Evolutionary conservation across 1,140 invertebrate genomes (phyloP).

Genomic region (Diabrotica virgifera): DNA sequence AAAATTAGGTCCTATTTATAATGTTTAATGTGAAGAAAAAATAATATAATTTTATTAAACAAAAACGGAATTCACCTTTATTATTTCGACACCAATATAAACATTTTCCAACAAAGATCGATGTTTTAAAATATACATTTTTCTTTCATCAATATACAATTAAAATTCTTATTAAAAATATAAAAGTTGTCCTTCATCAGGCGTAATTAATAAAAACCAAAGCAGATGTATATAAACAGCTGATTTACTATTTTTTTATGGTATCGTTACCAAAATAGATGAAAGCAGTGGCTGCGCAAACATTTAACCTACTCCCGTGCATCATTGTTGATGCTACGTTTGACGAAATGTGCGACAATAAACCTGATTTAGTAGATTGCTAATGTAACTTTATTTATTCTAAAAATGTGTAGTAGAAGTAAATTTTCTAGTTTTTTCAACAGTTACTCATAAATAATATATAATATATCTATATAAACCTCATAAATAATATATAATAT

Average conservation of each 20-base stretch:
- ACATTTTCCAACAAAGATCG: neutral
- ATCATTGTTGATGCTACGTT: no score
- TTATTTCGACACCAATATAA: neutral
- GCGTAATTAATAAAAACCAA: constrained; percentile 13
- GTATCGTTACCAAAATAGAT: constrained; percentile 13
- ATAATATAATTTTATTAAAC: neutral
- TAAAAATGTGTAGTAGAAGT: no score
- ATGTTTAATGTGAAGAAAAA: neutral
- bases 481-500: no score
- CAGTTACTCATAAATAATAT: no score
- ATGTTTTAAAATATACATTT: constrained; percentile 5
- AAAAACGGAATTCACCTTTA: neutral
- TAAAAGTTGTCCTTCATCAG: constrained; percentile 17
- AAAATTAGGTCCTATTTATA: neutral
- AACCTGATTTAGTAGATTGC: no score
- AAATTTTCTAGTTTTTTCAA: no score
- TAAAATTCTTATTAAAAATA: constrained; percentile 17
- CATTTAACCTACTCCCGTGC: neutral
- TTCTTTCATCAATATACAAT: constrained; percentile 13
- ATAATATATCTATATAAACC: no score
- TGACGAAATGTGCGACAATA: no score
- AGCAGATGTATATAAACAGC: constrained; percentile 21
- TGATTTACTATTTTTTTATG: constrained; percentile 18
- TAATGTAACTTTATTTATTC: no score
- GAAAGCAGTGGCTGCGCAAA: constrained; percentile 5